These are phyloP conservation scores for Toxostoma redivivum DNA, from an alignment of 2,113 vertebrate species.

Conservation along the genomic window DNA sequence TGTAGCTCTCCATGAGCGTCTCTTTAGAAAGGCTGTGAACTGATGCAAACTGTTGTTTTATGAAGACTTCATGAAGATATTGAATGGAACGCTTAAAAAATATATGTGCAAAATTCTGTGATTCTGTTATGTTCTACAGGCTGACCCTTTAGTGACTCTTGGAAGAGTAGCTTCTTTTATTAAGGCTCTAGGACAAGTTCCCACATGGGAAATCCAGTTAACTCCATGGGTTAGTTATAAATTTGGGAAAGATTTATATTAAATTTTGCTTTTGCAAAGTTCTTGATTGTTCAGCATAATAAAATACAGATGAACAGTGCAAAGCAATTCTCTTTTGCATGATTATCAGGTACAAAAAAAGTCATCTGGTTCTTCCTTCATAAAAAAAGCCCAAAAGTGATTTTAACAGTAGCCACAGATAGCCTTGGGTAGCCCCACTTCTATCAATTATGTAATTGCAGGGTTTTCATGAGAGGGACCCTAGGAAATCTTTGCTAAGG, in stretches of 20 bases:
- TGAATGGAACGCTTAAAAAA: background rate
- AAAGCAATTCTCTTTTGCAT: background rate
- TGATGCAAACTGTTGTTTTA: background rate
- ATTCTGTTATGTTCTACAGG: background rate
- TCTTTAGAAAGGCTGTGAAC: background rate
- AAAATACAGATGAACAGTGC: background rate
- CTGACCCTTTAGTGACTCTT: background rate
- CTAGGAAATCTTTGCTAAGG: background rate
- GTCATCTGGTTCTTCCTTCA: background rate
- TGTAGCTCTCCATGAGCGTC: background rate
- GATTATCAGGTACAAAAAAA: background rate
- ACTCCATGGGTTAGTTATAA: background rate
- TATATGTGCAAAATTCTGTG: background rate
- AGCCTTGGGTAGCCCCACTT: background rate
- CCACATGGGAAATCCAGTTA: background rate
- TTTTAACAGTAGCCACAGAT: background rate
- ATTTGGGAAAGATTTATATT: background rate
- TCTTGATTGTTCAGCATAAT: background rate
- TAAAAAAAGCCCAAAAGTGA: fast-evolving
- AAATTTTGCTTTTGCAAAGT: background rate
- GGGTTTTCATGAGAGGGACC: background rate
- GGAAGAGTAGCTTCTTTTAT: background rate
- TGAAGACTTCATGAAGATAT: background rate
- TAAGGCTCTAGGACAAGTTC: background rate
- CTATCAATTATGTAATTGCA: background rate